phyloP scores from a whole-genome alignment of 2,113 vertebrate genomes.

The Triplophysa tibetana region DNA sequence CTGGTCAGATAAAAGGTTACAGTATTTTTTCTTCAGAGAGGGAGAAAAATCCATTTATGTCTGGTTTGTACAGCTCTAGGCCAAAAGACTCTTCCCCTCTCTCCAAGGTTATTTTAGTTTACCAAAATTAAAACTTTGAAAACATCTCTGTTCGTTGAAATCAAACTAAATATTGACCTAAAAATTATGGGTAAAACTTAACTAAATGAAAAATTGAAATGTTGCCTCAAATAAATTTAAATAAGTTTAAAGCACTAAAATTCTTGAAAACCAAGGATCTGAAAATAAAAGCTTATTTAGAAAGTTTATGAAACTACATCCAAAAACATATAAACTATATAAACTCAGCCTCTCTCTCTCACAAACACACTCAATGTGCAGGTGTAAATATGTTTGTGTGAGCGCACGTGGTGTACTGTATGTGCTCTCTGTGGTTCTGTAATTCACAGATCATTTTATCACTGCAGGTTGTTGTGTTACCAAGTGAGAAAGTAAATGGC shows the following conservation, averaged over 20 bases:
- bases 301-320: too few relatives aligned
- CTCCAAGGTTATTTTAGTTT: too few relatives aligned
- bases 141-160: too few relatives aligned
- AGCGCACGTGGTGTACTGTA: neutral
- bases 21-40: slow-evolving; percentile 4
- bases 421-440: slow-evolving; percentile 12
- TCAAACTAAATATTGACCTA: too few relatives aligned
- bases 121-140: too few relatives aligned
- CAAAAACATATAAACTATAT: too few relatives aligned
- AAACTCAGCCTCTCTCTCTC: neutral
- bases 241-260: too few relatives aligned
- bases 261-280: too few relatives aligned
- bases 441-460: slow-evolving; percentile 40
- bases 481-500: slow-evolving; percentile 25
- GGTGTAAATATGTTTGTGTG: slow-evolving; percentile 28
- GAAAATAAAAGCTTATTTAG: too few relatives aligned
- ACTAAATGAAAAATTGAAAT: too few relatives aligned
- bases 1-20: slow-evolving; percentile 12
- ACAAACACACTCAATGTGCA: neutral
- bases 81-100: neutral
- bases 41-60: slow-evolving; percentile 40
- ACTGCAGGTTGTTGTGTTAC: slow-evolving; percentile 29
- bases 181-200: too few relatives aligned
- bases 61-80: slow-evolving; percentile 9
- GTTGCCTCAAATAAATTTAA: too few relatives aligned